Conservation (phyloP, 2,797 vertebrate species). For the Pantherophis vulpinus region DNA sequence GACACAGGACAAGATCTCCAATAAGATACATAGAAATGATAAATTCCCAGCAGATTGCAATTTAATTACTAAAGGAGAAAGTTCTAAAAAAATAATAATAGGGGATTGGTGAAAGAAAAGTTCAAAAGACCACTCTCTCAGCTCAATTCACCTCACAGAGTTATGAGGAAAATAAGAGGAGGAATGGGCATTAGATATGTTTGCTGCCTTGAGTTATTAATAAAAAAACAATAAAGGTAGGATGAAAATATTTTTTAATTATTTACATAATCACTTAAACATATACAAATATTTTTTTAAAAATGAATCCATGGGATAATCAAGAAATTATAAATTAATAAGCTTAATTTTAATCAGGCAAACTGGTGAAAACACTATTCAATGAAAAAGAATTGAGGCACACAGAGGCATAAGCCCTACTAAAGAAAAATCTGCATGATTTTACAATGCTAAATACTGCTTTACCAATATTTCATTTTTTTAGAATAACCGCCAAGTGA, state of each 20-base stretch:
- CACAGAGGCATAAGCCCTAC: not conserved
- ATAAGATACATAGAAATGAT: not conserved
- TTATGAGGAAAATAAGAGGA: not conserved
- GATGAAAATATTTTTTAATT: not conserved
- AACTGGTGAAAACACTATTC: not conserved
- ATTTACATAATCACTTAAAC: not conserved
- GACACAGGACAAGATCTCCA: not conserved
- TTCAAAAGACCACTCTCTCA: not conserved
- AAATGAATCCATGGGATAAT: not conserved
- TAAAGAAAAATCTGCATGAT: not conserved
- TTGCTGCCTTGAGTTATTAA: not conserved
- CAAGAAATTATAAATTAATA: not conserved
- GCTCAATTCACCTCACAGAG: not conserved
- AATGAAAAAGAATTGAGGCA: not conserved
- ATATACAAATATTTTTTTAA: not conserved
- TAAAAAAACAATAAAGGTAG: not conserved
- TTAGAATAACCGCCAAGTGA: not conserved
- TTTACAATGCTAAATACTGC: not conserved
- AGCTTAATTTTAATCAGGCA: not conserved
- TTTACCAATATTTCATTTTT: not conserved
- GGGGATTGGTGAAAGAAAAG: not conserved
- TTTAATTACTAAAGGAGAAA: not conserved
- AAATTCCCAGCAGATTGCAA: not conserved
- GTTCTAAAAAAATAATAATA: not conserved
- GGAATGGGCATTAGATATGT: not conserved